Conservation (phyloP, 37 sponge, comb jelly and placozoan genomes). For the Axinella damicornis region DNA sequence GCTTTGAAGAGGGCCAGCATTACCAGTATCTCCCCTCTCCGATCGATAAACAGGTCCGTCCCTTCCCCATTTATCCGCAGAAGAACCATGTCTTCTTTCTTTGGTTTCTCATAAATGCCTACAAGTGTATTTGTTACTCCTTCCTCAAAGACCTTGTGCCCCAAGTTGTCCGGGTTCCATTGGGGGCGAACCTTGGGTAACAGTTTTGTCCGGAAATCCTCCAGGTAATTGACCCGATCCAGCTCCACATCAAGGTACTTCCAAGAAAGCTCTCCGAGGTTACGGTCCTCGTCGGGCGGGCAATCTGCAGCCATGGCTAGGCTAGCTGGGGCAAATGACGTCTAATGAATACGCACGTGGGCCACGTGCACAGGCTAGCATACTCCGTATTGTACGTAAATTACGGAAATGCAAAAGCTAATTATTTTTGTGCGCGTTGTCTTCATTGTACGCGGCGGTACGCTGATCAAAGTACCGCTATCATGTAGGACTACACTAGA, state of each 20-base stretch:
- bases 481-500: too few species aligned
- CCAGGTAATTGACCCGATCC: conserved; percentile 7
- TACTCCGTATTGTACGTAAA: too few species aligned
- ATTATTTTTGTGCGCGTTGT: too few species aligned
- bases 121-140: conserved; percentile 71
- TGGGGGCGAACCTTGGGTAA: conserved; percentile 34
- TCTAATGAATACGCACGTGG: too few species aligned
- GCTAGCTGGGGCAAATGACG: too few species aligned
- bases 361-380: too few species aligned
- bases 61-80: conserved; percentile 72
- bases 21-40: conserved; percentile 49
- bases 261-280: background rate
- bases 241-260: conserved; percentile 6
- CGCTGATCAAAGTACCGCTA: too few species aligned
- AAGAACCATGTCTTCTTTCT: conserved; percentile 46
- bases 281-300: conserved; percentile 2
- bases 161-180: conserved; percentile 10
- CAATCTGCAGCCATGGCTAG: too few species aligned
- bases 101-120: conserved; percentile 33
- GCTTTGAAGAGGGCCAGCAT: conserved; percentile 24
- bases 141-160: conserved; percentile 37
- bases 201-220: conserved; percentile 33
- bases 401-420: too few species aligned
- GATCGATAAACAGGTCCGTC: conserved; percentile 70
- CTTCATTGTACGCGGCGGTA: too few species aligned